A percentile compares a stretch with the other conserved stretches of the same genome.
phyloP scores from a whole-genome alignment of 2,797 vertebrate genomes.

The Margarornis squamiger region DNA sequence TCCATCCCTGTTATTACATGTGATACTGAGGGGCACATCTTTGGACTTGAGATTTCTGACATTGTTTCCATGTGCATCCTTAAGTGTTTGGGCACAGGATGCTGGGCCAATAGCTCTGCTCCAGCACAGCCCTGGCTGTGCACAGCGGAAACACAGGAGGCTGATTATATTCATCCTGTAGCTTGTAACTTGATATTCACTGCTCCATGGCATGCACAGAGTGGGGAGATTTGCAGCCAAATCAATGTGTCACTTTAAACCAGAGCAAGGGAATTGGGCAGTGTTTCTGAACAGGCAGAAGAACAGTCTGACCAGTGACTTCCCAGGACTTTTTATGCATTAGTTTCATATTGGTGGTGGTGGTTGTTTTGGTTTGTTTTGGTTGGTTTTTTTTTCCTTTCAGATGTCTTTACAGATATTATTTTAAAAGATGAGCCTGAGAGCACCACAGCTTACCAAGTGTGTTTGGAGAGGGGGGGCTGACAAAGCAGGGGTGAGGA shows the following conservation, averaged over 20 bases:
- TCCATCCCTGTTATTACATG: background rate
- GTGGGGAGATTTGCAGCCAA: background rate
- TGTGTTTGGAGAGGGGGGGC: background rate
- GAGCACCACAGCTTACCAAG: background rate
- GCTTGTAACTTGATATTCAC: conserved; percentile 19
- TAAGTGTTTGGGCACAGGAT: background rate
- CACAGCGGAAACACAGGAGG: background rate
- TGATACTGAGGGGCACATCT: background rate
- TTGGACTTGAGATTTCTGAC: background rate
- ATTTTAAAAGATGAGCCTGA: background rate
- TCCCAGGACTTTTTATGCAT: background rate
- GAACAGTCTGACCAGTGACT: background rate
- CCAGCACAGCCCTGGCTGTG: background rate
- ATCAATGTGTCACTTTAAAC: background rate
- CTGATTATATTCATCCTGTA: background rate
- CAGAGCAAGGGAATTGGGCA: background rate
- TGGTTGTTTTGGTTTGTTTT: background rate
- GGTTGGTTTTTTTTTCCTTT: background rate
- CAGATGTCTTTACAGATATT: background rate
- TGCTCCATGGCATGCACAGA: background rate
- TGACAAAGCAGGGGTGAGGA: background rate
- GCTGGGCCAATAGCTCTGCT: background rate
- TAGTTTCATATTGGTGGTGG: background rate
- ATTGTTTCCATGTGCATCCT: background rate
- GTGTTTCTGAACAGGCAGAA: background rate